phyloP scores from a whole-genome alignment of 2,113 vertebrate genomes.

The Pangasianodon gigas region DNA sequence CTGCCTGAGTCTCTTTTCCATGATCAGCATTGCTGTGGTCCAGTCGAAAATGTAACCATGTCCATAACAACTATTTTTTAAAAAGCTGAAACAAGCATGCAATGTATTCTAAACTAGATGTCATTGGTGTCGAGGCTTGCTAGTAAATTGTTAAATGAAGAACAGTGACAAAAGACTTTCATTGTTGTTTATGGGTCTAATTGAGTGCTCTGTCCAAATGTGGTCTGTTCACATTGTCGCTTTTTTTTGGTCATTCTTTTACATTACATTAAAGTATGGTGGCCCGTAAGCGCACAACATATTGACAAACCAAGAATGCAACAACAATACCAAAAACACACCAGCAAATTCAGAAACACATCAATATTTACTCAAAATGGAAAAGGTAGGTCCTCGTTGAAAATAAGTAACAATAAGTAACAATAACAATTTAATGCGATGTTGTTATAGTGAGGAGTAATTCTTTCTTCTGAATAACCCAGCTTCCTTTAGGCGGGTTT shows the following conservation, averaged over 20 bases:
- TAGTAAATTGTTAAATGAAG: conserved; percentile 49
- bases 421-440: background rate
- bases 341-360: background rate
- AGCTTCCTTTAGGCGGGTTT: background rate
- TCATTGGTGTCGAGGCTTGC: conserved; percentile 45
- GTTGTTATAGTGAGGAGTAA: background rate
- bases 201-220: conserved; percentile 59
- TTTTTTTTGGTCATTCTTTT: conserved; percentile 13
- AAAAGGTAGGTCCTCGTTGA: background rate
- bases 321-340: background rate
- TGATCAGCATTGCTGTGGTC: conserved; percentile 22
- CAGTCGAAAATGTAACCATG: conserved; percentile 13
- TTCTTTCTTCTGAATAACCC: background rate
- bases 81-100: conserved; percentile 54
- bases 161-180: conserved; percentile 53
- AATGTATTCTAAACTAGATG: conserved; percentile 47
- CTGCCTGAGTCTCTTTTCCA: background rate
- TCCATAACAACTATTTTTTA: conserved; percentile 41
- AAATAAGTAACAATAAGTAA: background rate
- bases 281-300: background rate
- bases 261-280: background rate
- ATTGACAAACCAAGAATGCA: background rate
- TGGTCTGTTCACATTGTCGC: conserved; percentile 47
- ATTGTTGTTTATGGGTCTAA: conserved; percentile 59
- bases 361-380: background rate